Base-by-base conservation (phyloP, 1,140 invertebrate genomes). In the Zelostemma sp. region DNA sequence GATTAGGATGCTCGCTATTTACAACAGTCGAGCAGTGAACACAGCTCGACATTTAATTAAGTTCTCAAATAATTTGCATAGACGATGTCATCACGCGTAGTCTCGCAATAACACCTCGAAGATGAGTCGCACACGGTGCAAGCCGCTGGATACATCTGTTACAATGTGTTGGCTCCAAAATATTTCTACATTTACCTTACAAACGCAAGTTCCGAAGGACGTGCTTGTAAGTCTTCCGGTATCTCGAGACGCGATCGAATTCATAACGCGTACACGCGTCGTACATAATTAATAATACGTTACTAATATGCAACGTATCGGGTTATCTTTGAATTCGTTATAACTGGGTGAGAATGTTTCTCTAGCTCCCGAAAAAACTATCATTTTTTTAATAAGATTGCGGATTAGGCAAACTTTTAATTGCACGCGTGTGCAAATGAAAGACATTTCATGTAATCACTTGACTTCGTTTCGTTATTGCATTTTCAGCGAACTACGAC, bases 71-170 rank as follows among this genome's bases (percentile, higher is more conserved):
- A 83, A 83, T 81, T 83, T 80, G 73, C 74, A 76, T 77, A 72
- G 62, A 66, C 54, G 65, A 67, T 63, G 64, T 59, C 15, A 61
- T 56, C 55, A 38, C 60, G 58, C 50, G 49, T 57, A 71, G 64
- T 71, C 56, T 74, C 62, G 77, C 77, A 80, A 79, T 81, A 81
- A 80, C 75, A 80, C 81, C 74, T 79, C 76, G 74, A 81, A 79
- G 77, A 80, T 80, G 78, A 80, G 77, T 72, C 69, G 78, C 59
- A 58, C 43, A 57, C 62, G 63, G 59, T 55, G 25, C 53, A 57
- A 48, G 58, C 63, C 56, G 50, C 46, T 72, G 74, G n/a, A n/a
- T n/a, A n/a, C 48, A 72, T 75, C 73, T 64, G 76, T 46, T 50
- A 57, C 67, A 68, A 45, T 55, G 51, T 61, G 67, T 64, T 53